These are phyloP conservation scores for Hemichromis elongatus DNA, from an alignment of 2,113 vertebrate species.

Conservation along the genomic window DNA sequence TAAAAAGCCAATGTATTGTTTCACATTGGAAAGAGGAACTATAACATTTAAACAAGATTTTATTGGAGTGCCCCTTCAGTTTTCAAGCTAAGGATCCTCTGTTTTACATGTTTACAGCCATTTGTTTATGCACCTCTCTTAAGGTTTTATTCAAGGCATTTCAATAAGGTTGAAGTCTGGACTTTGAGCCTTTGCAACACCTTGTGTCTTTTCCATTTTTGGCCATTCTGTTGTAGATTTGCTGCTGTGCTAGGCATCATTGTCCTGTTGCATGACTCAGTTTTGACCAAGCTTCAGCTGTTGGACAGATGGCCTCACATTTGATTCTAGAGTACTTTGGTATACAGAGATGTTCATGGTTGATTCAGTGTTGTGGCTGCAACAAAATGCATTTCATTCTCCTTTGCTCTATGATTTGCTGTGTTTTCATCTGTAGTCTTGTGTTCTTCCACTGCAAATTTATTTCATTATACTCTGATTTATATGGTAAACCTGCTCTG, in stretches of 20 bases:
- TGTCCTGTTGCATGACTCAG: background rate
- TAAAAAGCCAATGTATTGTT: background rate
- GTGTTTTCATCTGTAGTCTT: background rate
- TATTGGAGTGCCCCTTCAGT: background rate
- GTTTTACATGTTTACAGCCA: background rate
- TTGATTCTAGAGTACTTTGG: background rate
- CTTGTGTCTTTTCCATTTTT: background rate
- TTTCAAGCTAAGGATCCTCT: background rate
- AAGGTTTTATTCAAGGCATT: background rate
- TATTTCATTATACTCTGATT: background rate
- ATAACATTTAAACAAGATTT: background rate
- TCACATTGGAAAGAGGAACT: background rate
- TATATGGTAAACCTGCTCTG: rapidly evolving
- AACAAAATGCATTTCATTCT: background rate
- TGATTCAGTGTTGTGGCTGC: background rate
- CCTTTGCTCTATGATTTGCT: background rate
- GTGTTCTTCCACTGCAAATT: background rate
- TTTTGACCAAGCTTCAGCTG: background rate
- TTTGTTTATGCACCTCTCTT: background rate
- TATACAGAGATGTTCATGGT: background rate
- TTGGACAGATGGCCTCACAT: background rate
- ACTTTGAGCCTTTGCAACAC: background rate
- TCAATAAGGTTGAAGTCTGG: background rate
- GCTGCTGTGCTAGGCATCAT: background rate
- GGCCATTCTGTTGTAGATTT: background rate